phyloP scores from a whole-genome alignment of 2,113 vertebrate species.

The Ophthalmolycus amberensis region DNA sequence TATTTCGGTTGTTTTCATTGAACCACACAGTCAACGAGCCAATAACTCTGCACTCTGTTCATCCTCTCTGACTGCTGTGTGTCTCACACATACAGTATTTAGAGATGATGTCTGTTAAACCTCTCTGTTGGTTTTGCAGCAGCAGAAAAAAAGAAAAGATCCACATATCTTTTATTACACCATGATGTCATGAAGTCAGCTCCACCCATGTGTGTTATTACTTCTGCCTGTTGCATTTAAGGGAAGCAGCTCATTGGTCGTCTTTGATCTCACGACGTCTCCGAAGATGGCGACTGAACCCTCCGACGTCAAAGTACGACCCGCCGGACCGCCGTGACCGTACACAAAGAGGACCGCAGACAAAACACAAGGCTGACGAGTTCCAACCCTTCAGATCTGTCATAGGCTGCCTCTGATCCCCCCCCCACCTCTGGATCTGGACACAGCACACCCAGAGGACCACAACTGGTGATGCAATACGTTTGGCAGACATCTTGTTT shows the following conservation, averaged over 20 bases:
- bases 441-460: slow-evolving; percentile 42
- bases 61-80: not conserved
- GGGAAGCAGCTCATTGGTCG: slow-evolving; percentile 18
- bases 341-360: slow-evolving; percentile 43
- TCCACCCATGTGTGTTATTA: slow-evolving; percentile 53
- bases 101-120: no score
- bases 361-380: slow-evolving; percentile 56
- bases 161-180: slow-evolving; percentile 16
- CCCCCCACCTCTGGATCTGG: slow-evolving; percentile 31
- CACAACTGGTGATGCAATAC: slow-evolving; percentile 36
- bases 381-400: not conserved
- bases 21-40: not conserved
- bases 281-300: slow-evolving; percentile 33
- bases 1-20: not conserved
- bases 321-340: slow-evolving; percentile 15
- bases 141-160: not conserved
- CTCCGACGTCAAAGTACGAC: slow-evolving; percentile 45
- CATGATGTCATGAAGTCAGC: slow-evolving; percentile 47
- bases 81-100: not conserved
- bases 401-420: not conserved
- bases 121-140: no score
- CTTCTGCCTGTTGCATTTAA: slow-evolving; percentile 33
- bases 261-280: slow-evolving; percentile 55
- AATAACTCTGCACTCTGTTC: not conserved
- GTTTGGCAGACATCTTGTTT: slow-evolving; percentile 59